Base-by-base conservation (phyloP, 2,113 vertebrate species). In the Seriola aureovittata region DNA sequence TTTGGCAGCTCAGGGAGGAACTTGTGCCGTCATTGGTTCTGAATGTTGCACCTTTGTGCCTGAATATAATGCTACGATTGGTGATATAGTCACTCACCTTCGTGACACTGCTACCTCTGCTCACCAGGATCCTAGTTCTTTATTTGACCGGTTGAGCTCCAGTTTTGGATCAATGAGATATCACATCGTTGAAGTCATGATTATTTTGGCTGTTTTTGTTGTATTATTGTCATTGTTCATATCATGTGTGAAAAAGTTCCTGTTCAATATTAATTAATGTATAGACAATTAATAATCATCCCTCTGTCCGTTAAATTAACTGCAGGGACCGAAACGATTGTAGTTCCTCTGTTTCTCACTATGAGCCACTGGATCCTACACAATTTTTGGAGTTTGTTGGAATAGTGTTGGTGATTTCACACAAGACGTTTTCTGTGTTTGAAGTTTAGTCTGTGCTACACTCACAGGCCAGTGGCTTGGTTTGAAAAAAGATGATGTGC, bases 1-100 rank as follows among this genome's bases (percentile, higher is more conserved):
- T 8, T 71, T 89, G 13, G 78, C 89, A 0, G 85, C 86, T 9
- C 78, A 74, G 19, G 84, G 91, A 65, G 88, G 89, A 46, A 91
- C 88, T 0, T 90, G 88, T 54, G 69, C 89, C 1, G 42, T 90
- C 8, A 90, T 87, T 1, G 86, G 88, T 16, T 75, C 88, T 50
- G 91, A 91, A 36, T 89, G 89, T 50, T 90, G 88, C 19, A 92
- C 91, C 25, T 92, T 83, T 76, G 88, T 91, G 34, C 87, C 87
- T 3, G 87, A 92, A 0, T 82, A 91, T 19, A 91, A 90, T 17
- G 55, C 76, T 4, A 87, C 88, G 0, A 71, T 91, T 19, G 23
- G 0, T 29, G 82, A 90, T 6, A 86, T 89, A 8, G 23, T 86
- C 2, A 50, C 13, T 58, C 88, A 89, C 32, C 86, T 91, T 63